Conservation (phyloP, 2,797 vertebrate genomes). For the Schizopygopsis malacanthus region DNA sequence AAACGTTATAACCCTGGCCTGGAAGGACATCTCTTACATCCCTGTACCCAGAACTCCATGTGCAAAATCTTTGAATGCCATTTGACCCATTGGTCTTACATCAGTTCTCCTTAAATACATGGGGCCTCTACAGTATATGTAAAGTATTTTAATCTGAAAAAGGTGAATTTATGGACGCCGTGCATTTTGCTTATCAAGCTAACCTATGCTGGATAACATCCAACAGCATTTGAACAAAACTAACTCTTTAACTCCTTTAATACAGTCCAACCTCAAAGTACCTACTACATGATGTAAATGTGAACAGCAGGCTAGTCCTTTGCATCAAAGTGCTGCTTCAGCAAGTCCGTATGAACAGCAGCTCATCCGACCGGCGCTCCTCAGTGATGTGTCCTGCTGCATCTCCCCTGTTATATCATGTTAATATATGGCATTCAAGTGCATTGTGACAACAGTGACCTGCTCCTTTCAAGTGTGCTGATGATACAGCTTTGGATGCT, state of each 20-base stretch:
- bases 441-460: slow-evolving; percentile 18
- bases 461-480: slow-evolving; percentile 29
- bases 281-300: slow-evolving; percentile 17
- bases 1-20: not conserved
- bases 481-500: slow-evolving; percentile 24
- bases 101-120: not conserved
- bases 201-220: not conserved
- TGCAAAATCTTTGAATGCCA: not conserved
- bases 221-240: not conserved
- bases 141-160: not conserved
- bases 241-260: not conserved
- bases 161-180: not conserved
- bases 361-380: slow-evolving; percentile 16
- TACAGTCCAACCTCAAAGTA: not conserved
- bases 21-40: slow-evolving; percentile 12
- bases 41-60: not conserved
- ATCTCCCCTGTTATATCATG: slow-evolving; percentile 22
- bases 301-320: not conserved
- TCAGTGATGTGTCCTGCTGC: slow-evolving; percentile 12
- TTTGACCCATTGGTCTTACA: not conserved
- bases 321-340: slow-evolving; percentile 33
- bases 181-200: not conserved
- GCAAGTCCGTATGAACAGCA: slow-evolving; percentile 10
- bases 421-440: slow-evolving; percentile 22
- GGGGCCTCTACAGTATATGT: not conserved